A percentile compares a stretch with the other conserved stretches of the same genome.
phyloP scores from a whole-genome alignment of 2,888 invertebrate species.

The Rhagophthalmus giganteus region DNA sequence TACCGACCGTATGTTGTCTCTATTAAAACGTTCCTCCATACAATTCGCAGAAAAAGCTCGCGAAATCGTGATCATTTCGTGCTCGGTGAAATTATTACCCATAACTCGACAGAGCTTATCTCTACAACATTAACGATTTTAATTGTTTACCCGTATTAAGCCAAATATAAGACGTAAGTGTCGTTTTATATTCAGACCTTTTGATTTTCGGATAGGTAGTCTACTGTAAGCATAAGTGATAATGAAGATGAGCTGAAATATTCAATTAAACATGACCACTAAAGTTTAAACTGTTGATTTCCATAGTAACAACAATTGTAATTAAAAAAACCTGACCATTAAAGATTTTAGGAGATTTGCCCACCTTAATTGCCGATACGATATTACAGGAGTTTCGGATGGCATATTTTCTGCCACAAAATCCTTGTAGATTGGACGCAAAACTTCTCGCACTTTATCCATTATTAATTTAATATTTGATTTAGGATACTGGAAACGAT shows the following conservation, averaged over 20 bases:
- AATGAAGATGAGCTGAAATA: too few relatives aligned
- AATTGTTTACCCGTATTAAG: too few relatives aligned
- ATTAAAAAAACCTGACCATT: too few relatives aligned
- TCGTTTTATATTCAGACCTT: background rate
- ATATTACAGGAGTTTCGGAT: conserved; percentile 47
- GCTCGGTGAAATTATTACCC: conserved; percentile 72
- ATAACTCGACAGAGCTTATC: conserved; percentile 68
- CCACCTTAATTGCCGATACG: conserved; percentile 55
- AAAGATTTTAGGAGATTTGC: conserved; percentile 2
- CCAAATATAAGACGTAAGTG: background rate
- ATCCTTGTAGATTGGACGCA: conserved; percentile 73
- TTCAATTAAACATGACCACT: too few relatives aligned
- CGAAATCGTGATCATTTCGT: conserved; percentile 77
- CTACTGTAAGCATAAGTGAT: too few relatives aligned
- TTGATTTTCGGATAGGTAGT: too few relatives aligned
- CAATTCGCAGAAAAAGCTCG: conserved; percentile 71
- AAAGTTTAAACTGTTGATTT: too few relatives aligned
- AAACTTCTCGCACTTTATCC: conserved; percentile 70
- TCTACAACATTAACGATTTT: conserved; percentile 52
- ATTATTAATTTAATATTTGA: conserved; percentile 73
- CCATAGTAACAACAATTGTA: too few relatives aligned
- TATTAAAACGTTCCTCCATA: conserved; percentile 53
- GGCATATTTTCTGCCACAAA: conserved; percentile 73
- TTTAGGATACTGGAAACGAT: conserved; percentile 67
- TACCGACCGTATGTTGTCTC: conserved; percentile 58